Percentiles rank a stretch among this genome's conserved stretches.
These are phyloP conservation scores for Himalopsyche tibetana DNA, from an alignment of 2,888 invertebrate genomes.

Conservation along the genomic window DNA sequence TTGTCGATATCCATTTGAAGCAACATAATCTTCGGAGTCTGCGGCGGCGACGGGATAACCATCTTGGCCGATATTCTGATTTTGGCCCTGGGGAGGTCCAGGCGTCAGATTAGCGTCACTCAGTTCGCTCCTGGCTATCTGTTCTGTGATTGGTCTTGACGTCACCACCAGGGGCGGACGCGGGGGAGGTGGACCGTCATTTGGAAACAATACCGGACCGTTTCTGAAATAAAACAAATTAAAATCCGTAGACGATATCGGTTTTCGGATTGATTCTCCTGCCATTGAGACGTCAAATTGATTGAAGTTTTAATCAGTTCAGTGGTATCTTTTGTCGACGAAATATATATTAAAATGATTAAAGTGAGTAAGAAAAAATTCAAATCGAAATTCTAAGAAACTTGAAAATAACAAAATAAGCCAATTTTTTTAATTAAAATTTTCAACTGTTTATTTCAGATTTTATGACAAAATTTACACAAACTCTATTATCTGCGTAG, in stretches of 20 bases:
- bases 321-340: neutral
- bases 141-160: slow-evolving; percentile 71
- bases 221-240: slow-evolving; percentile 69
- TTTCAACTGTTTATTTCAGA: too few relatives aligned
- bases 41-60: neutral
- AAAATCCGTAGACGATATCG: neutral
- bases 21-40: neutral
- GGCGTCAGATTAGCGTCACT: slow-evolving; percentile 62
- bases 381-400: too few relatives aligned
- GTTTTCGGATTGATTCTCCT: too few relatives aligned
- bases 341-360: too few relatives aligned
- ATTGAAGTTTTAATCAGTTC: neutral
- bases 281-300: neutral
- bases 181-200: slow-evolving; percentile 71
- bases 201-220: slow-evolving; percentile 75
- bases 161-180: slow-evolving; percentile 73
- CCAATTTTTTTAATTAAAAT: too few relatives aligned
- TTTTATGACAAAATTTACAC: too few relatives aligned
- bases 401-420: too few relatives aligned
- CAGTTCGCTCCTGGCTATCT: slow-evolving; percentile 72
- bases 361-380: too few relatives aligned
- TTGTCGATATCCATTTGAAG: neutral
- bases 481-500: too few relatives aligned
- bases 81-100: slow-evolving; percentile 41
- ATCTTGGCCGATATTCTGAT: slow-evolving; percentile 22